These are phyloP conservation scores for Tanypteryx hageni DNA, from an alignment of 2,888 invertebrate species.

Conservation along the genomic window DNA sequence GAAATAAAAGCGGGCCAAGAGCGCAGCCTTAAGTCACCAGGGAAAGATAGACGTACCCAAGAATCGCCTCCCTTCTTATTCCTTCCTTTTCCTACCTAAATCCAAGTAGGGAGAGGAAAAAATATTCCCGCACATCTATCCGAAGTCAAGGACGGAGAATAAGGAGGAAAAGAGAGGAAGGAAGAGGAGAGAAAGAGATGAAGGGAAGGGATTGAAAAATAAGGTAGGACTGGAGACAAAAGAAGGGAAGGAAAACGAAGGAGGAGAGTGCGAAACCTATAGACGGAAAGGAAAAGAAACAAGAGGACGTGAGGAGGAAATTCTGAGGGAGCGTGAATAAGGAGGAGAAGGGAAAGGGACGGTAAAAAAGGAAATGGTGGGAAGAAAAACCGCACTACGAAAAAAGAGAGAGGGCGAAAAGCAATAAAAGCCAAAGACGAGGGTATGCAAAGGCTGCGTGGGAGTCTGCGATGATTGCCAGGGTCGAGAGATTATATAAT, in stretches of 20 bases:
- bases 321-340: background rate
- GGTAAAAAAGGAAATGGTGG: background rate
- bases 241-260: background rate
- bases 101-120: background rate
- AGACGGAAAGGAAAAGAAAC: background rate
- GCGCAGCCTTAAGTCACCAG: conserved; percentile 16
- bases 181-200: background rate
- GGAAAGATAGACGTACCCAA: background rate
- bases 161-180: background rate
- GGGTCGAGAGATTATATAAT: background rate
- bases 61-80: background rate
- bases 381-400: background rate
- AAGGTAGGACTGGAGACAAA: background rate
- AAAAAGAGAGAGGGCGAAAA: background rate
- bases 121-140: conserved; percentile 14
- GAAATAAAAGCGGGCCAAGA: conserved; percentile 50
- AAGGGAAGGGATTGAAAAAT: background rate
- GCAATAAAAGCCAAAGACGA: background rate
- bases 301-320: background rate
- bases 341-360: background rate
- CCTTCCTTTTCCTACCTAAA: background rate
- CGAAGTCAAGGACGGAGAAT: background rate
- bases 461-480: background rate
- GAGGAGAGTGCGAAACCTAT: background rate
- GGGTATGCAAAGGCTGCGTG: background rate